phyloP scores from a whole-genome alignment of 2,888 invertebrate genomes.

The Danaus chrysippus region DNA sequence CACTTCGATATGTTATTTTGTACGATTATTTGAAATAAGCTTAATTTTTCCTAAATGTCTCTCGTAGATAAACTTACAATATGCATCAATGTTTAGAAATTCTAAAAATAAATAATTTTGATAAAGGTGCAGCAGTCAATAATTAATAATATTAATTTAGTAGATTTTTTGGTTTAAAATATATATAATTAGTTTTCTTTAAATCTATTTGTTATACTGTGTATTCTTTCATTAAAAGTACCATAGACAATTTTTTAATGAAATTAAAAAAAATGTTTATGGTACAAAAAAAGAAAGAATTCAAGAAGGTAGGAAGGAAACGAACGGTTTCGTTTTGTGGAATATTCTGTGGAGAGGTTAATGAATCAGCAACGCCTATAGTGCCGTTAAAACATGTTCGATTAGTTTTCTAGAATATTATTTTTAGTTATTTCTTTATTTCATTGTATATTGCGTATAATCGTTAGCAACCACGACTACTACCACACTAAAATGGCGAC shows the following conservation, averaged over 20 bases:
- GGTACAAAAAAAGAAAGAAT: conserved; percentile 49
- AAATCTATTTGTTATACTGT: conserved; percentile 9
- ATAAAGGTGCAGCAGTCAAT: too few species aligned
- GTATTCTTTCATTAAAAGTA: neutral
- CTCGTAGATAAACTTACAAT: too few species aligned
- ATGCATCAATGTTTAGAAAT: too few species aligned
- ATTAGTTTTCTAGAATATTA: conserved; percentile 57
- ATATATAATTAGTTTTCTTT: neutral
- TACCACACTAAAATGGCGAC: conserved; percentile 85
- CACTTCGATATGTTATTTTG: too few species aligned
- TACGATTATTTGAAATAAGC: too few species aligned
- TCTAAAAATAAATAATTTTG: too few species aligned
- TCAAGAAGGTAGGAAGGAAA: conserved; percentile 52
- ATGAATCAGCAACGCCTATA: conserved; percentile 61
- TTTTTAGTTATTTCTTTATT: conserved; percentile 70
- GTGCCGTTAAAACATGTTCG: conserved; percentile 68
- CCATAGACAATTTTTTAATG: conserved; percentile 24
- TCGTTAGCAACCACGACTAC: conserved; percentile 48
- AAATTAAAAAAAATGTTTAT: conserved; percentile 41
- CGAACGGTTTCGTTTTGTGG: conserved; percentile 61
- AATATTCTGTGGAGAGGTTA: conserved; percentile 65
- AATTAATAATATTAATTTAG: neutral
- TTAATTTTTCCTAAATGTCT: too few species aligned
- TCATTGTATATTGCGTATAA: conserved; percentile 65
- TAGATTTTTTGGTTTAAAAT: neutral